A percentile compares a stretch with the other conserved stretches of the same genome.
Conservation (phyloP, 1,140 invertebrate species). For the Heterodera carotae region DNA sequence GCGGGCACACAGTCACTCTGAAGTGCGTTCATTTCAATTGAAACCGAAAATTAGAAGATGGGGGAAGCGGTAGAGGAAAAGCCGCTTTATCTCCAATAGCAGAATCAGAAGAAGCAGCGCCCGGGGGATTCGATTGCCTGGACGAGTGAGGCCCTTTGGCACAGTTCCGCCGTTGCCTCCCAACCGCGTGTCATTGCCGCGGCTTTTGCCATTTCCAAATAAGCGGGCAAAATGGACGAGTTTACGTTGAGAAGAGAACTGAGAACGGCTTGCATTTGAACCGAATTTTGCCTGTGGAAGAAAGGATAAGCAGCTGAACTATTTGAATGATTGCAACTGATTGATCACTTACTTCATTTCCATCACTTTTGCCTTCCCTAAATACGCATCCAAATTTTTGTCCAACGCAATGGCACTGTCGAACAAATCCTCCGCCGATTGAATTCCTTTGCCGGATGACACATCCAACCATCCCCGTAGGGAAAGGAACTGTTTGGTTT, state of each 20-base stretch:
- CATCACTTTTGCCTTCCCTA: slow-evolving; percentile 53
- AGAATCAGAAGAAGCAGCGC: too few species aligned
- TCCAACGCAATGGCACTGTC: slow-evolving; percentile 43
- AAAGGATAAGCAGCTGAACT: too few species aligned
- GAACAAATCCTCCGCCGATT: slow-evolving; percentile 45
- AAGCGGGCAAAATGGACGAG: slow-evolving; percentile 47
- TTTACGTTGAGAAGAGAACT: slow-evolving; percentile 31
- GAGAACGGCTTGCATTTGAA: slow-evolving; percentile 42
- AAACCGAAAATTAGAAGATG: too few species aligned
- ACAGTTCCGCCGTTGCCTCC: slow-evolving; percentile 43
- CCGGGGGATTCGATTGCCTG: too few species aligned
- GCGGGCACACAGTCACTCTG: slow-evolving; percentile 51
- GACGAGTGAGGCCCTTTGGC: slow-evolving; percentile 45
- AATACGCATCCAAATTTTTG: slow-evolving; percentile 43
- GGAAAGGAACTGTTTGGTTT: slow-evolving; percentile 39
- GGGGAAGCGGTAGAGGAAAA: too few species aligned
- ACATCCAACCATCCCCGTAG: slow-evolving; percentile 48
- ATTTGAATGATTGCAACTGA: background rate
- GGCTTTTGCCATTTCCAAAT: slow-evolving; percentile 48
- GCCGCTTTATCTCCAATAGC: too few species aligned
- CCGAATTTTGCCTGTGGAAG: slow-evolving; percentile 42
- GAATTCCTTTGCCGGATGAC: slow-evolving; percentile 31
- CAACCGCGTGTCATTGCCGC: slow-evolving; percentile 47
- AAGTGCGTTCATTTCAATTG: too few species aligned
- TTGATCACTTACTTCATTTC: slow-evolving; percentile 35